phyloP scores from a whole-genome alignment of 1,140 invertebrate species.

The Dendrolimus punctatus region DNA sequence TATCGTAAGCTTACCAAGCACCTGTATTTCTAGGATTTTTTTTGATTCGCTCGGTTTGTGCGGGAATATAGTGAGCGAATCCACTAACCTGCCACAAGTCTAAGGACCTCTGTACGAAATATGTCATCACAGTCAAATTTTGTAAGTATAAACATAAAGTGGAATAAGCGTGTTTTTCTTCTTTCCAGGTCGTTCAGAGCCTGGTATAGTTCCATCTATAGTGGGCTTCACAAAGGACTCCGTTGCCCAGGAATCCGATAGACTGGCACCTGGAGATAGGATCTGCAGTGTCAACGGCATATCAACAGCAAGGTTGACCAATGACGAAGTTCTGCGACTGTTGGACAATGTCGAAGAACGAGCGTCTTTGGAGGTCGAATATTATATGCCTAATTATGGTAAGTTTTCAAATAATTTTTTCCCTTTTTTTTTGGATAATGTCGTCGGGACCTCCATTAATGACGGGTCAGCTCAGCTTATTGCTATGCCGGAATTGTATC shows the following conservation, averaged over 20 bases:
- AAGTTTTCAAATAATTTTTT: slow-evolving; percentile 37
- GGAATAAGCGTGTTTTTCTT: slow-evolving; percentile 11
- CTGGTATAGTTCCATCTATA: slow-evolving; percentile 62
- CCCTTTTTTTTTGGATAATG: background rate
- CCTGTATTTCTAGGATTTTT: too few species aligned
- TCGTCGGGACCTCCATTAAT: background rate
- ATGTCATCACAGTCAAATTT: too few species aligned
- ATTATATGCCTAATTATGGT: slow-evolving; percentile 85
- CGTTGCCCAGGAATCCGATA: slow-evolving; percentile 57
- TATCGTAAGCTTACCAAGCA: too few species aligned
- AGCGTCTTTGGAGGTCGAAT: slow-evolving; percentile 86
- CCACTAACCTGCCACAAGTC: too few species aligned
- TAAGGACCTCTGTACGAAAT: too few species aligned
- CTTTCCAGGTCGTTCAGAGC: slow-evolving; percentile 63
- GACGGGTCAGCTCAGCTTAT: too few species aligned
- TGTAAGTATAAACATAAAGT: too few species aligned
- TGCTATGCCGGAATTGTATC: too few species aligned
- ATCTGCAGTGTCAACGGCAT: slow-evolving; percentile 88
- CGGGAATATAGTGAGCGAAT: too few species aligned
- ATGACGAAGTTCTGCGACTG: slow-evolving; percentile 84
- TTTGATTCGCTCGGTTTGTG: too few species aligned
- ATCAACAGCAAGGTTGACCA: slow-evolving; percentile 80
- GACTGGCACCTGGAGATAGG: slow-evolving; percentile 80
- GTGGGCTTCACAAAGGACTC: slow-evolving; percentile 66
- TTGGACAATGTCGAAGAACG: slow-evolving; percentile 82